These are phyloP conservation scores for Equus przewalskii DNA, from an alignment of 2,113 vertebrate genomes.

Conservation along the genomic window DNA sequence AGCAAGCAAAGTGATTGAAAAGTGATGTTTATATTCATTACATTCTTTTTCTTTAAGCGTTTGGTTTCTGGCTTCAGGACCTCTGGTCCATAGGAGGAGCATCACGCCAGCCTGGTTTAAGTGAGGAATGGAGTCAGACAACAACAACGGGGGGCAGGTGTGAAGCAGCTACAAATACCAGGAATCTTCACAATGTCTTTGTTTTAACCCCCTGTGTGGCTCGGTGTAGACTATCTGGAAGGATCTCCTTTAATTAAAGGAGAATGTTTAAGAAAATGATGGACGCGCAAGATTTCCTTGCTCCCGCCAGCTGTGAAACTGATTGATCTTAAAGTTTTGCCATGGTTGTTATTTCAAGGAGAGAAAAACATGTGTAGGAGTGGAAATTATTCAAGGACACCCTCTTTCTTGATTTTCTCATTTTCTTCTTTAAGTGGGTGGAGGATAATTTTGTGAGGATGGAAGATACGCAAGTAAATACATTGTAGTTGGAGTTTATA, in stretches of 20 bases:
- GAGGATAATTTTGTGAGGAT: slow-evolving; percentile 43
- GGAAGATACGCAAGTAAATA: not conserved
- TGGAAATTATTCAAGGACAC: slow-evolving; percentile 64
- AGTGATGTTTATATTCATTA: slow-evolving; percentile 62
- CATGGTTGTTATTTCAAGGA: slow-evolving; percentile 29
- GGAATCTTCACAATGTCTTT: not conserved
- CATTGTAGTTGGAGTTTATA: not conserved
- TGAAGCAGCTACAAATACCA: not conserved
- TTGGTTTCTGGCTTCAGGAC: slow-evolving; percentile 3
- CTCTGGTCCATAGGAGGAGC: not conserved
- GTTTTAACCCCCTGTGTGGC: slow-evolving; percentile 12
- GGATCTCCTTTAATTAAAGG: not conserved
- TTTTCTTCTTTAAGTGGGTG: slow-evolving; percentile 38
- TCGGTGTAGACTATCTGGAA: not conserved
- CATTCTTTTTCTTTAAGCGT: slow-evolving; percentile 11
- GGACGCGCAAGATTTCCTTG: not conserved
- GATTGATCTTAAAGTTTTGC: slow-evolving; percentile 34
- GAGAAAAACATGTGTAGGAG: slow-evolving; percentile 39
- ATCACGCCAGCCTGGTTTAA: not conserved
- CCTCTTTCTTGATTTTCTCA: slow-evolving; percentile 57
- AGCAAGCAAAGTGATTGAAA: slow-evolving; percentile 40
- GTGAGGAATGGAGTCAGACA: not conserved
- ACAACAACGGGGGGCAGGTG: not conserved
- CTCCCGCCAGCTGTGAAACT: not conserved
- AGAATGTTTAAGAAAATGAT: slow-evolving; percentile 58